phyloP scores from a whole-genome alignment of 2,888 invertebrate species.

The Clanis bilineata region DNA sequence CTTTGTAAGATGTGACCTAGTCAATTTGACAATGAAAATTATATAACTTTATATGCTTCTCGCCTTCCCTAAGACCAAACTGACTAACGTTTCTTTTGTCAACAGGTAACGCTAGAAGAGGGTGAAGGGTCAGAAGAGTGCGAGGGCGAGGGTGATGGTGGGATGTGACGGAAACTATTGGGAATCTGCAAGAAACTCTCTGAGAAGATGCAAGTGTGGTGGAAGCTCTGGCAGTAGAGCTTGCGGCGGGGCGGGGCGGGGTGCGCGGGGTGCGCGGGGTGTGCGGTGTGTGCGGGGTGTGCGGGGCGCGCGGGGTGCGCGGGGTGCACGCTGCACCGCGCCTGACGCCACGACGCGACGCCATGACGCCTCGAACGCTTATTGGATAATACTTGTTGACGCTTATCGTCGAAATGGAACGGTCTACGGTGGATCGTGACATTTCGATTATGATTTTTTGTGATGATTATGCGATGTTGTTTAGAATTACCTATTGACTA shows the following conservation, averaged over 20 bases:
- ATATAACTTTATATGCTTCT: no score
- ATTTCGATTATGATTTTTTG: constrained; percentile 76
- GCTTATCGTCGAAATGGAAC: constrained; percentile 76
- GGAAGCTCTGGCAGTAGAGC: constrained; percentile 89
- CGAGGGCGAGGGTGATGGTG: constrained; percentile 82
- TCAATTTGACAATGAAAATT: no score
- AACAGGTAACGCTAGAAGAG: constrained; percentile 92
- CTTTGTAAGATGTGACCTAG: no score
- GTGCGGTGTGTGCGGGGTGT: constrained; percentile 17
- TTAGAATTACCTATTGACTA: constrained; percentile 78
- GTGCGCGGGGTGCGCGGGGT: constrained; percentile 25
- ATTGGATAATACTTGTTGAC: constrained; percentile 77
- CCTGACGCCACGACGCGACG: constrained; percentile 17
- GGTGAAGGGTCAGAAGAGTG: constrained; percentile 87
- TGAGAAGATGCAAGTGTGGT: constrained; percentile 94
- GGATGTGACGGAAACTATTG: constrained; percentile 96
- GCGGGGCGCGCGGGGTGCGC: constrained; percentile 26
- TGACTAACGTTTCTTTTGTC: constrained; percentile 25
- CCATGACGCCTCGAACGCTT: constrained; percentile 32
- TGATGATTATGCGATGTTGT: constrained; percentile 78
- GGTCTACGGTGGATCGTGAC: constrained; percentile 65
- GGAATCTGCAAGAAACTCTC: constrained; percentile 95
- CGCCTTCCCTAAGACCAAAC: no score
- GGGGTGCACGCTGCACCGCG: constrained; percentile 4
- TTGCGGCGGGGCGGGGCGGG: constrained; percentile 30